A percentile compares a stretch with the other conserved stretches of the same genome.
phyloP scores from a whole-genome alignment of 2,888 invertebrate genomes.

The Lissonota sp. region DNA sequence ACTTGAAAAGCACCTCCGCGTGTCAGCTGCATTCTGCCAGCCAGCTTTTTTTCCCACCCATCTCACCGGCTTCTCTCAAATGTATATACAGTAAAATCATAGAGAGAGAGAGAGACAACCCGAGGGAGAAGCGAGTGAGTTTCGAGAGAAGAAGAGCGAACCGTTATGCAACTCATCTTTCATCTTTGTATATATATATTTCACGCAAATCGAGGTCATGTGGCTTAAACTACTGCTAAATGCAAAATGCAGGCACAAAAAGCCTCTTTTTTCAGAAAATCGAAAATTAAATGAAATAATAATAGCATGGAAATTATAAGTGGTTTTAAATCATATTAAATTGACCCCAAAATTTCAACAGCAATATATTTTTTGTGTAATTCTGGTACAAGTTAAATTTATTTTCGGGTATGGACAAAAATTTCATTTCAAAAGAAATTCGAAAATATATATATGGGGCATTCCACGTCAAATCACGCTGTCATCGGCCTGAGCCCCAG shows the following conservation, averaged over 20 bases:
- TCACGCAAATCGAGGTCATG: slow-evolving; percentile 52
- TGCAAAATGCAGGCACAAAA: slow-evolving; percentile 43
- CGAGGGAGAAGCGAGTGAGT: slow-evolving; percentile 14
- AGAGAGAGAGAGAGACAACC: neutral
- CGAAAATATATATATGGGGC: too few relatives aligned
- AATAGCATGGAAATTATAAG: too few relatives aligned
- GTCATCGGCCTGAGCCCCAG: too few relatives aligned
- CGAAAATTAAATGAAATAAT: neutral
- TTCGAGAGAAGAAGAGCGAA: slow-evolving; percentile 41
- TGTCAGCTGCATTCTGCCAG: slow-evolving; percentile 39
- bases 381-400: too few relatives aligned
- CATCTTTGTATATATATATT: slow-evolving; percentile 41
- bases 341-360: too few relatives aligned
- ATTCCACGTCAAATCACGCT: too few relatives aligned
- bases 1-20: slow-evolving; percentile 28
- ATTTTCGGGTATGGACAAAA: too few relatives aligned
- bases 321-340: too few relatives aligned
- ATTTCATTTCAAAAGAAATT: too few relatives aligned
- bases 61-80: slow-evolving; percentile 11
- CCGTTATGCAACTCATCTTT: slow-evolving; percentile 62
- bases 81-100: slow-evolving; percentile 31
- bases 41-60: slow-evolving; percentile 21
- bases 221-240: slow-evolving; percentile 54
- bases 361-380: too few relatives aligned
- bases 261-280: slow-evolving; percentile 7